Conservation (phyloP, 1,140 invertebrate species). For the Ceratina calcarata region DNA sequence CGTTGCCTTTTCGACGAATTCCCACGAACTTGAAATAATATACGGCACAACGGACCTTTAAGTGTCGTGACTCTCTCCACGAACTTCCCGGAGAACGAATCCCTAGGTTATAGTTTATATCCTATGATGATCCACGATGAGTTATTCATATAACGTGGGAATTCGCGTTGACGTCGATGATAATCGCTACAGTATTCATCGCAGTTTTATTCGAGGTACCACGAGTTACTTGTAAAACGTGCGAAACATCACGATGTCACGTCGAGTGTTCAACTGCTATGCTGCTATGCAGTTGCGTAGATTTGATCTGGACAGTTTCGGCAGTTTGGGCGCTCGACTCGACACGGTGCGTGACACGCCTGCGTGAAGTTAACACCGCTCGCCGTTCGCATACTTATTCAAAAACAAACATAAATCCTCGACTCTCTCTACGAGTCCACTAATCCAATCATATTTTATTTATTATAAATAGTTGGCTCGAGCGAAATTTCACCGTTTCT, state of each 20-base stretch:
- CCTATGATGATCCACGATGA: neutral
- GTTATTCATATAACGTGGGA: neutral
- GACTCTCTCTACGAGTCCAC: too few relatives aligned
- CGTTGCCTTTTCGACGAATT: neutral
- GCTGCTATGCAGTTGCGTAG: too few relatives aligned
- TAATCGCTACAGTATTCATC: neutral
- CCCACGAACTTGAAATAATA: too few relatives aligned
- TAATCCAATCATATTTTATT: too few relatives aligned
- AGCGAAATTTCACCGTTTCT: too few relatives aligned
- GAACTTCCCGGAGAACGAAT: neutral
- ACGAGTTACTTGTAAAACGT: neutral
- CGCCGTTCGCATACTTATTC: too few relatives aligned
- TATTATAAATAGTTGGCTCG: too few relatives aligned
- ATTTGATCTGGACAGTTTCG: too few relatives aligned
- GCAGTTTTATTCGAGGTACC: neutral
- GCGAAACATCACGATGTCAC: neutral
- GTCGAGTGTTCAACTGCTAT: neutral
- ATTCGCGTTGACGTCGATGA: neutral
- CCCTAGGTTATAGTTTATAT: constrained; percentile 17
- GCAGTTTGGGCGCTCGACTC: too few relatives aligned
- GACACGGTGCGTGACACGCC: too few relatives aligned
- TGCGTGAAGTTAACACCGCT: too few relatives aligned
- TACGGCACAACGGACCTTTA: neutral
- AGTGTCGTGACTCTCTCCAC: neutral
- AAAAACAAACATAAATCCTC: too few relatives aligned